Percentiles rank a stretch among this genome's conserved stretches.
phyloP scores from a whole-genome alignment of 1,140 invertebrate species.

The Sminthurides bifidus region DNA sequence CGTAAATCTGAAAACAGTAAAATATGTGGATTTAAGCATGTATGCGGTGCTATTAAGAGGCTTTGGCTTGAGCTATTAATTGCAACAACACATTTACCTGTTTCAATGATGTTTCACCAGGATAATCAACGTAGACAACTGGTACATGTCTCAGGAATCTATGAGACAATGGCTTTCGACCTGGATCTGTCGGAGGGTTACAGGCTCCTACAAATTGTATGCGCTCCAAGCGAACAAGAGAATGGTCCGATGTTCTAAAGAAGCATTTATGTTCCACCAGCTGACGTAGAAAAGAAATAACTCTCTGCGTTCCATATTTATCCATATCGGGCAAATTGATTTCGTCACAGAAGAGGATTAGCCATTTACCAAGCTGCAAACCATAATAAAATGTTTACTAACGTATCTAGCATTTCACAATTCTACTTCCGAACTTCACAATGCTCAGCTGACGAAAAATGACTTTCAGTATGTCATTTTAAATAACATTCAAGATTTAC shows the following conservation, averaged over 20 bases:
- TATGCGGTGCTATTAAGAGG: not conserved
- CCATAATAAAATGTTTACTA: constrained; percentile 7
- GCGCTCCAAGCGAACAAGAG: constrained; percentile 69
- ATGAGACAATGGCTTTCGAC: constrained; percentile 92
- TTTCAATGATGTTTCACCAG: constrained; percentile 90
- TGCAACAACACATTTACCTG: constrained; percentile 64
- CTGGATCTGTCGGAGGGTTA: constrained; percentile 98
- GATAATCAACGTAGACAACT: constrained; percentile 99
- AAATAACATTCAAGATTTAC: not conserved
- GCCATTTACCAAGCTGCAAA: constrained; percentile 84
- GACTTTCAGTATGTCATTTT: constrained; percentile 4
- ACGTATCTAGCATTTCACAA: constrained; percentile 3
- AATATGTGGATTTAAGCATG: not conserved
- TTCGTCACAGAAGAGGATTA: constrained; percentile 99
- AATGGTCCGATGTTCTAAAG: constrained; percentile 84
- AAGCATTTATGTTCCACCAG: constrained; percentile 89
- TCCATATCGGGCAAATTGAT: constrained; percentile 99
- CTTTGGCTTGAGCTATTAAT: constrained; percentile 47
- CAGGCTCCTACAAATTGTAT: constrained; percentile 99
- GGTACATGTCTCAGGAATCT: constrained; percentile 89
- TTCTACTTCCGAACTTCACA: not conserved
- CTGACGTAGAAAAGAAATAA: constrained; percentile 96
- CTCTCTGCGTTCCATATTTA: constrained; percentile 93
- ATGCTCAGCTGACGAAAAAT: not conserved
- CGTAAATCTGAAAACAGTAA: constrained; percentile 65